phyloP scores from a whole-genome alignment of 2,797 vertebrate species.

The Labeo calbasu region DNA sequence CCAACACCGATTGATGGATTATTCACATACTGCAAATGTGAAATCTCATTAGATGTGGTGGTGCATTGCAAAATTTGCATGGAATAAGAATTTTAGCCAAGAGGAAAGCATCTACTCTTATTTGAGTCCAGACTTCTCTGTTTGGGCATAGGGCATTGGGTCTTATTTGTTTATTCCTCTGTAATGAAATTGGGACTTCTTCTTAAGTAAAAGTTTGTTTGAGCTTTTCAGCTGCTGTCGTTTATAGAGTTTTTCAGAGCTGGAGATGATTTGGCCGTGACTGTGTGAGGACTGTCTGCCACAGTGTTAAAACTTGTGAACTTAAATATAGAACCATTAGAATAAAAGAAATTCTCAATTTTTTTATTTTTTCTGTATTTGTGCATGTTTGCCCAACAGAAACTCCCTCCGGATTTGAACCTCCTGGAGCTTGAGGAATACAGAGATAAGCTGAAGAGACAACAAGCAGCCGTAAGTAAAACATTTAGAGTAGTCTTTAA shows the following conservation, averaged over 20 bases:
- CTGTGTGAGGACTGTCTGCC: not conserved
- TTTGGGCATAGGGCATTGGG: not conserved
- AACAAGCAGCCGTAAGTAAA: slow-evolving; percentile 92
- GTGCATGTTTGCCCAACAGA: slow-evolving; percentile 75
- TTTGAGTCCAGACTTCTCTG: slow-evolving; percentile 64
- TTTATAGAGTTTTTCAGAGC: not conserved
- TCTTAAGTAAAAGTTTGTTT: not conserved
- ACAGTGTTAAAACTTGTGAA: not conserved
- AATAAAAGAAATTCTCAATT: not conserved
- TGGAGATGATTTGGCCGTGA: not conserved
- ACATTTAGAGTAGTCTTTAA: slow-evolving; percentile 26
- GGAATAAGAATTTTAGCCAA: slow-evolving; percentile 76
- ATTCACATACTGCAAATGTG: slow-evolving; percentile 71
- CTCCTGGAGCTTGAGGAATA: slow-evolving; percentile 94
- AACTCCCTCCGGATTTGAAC: slow-evolving; percentile 91
- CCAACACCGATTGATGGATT: slow-evolving; percentile 73
- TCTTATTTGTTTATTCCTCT: slow-evolving; percentile 9
- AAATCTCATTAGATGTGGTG: slow-evolving; percentile 82
- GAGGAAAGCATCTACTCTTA: slow-evolving; percentile 77
- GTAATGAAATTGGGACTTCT: not conserved
- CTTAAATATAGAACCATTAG: not conserved
- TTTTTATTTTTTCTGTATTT: slow-evolving; percentile 22
- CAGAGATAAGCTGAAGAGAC: slow-evolving; percentile 92
- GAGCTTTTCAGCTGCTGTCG: not conserved
- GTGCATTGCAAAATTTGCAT: slow-evolving; percentile 70